These are phyloP conservation scores for Campoplex capitator DNA, from an alignment of 2,888 invertebrate genomes.

Conservation along the genomic window DNA sequence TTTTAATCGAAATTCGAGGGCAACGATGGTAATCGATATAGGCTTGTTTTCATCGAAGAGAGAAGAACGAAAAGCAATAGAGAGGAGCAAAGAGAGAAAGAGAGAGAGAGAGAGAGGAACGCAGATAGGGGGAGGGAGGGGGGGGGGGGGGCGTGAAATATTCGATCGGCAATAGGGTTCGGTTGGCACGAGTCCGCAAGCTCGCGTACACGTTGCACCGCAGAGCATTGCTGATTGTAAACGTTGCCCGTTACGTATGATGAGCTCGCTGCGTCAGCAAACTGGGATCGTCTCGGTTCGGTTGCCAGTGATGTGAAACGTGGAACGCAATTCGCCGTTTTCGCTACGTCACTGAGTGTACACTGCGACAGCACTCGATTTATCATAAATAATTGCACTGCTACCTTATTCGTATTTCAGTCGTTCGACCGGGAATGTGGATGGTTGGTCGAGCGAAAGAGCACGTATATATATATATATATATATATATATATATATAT, in stretches of 20 bases:
- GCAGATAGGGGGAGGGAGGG: neutral
- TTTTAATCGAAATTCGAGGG: conserved; percentile 66
- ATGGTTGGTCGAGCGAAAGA: conserved; percentile 37
- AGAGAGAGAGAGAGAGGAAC: conserved; percentile 4
- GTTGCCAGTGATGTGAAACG: conserved; percentile 56
- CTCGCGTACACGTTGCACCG: conserved; percentile 52
- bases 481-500: too few species aligned
- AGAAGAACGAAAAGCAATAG: conserved; percentile 39
- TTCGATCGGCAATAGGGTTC: conserved; percentile 56
- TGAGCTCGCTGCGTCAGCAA: conserved; percentile 69
- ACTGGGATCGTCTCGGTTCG: conserved; percentile 49
- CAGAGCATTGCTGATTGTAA: conserved; percentile 70
- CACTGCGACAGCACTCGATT: conserved; percentile 74
- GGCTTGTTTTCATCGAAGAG: conserved; percentile 37
- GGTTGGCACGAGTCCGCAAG: conserved; percentile 59
- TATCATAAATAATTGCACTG: conserved; percentile 82
- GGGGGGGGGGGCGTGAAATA: conserved; percentile 57
- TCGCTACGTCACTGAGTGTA: conserved; percentile 66
- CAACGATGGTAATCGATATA: conserved; percentile 63
- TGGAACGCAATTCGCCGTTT: conserved; percentile 60
- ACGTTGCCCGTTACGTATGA: conserved; percentile 68
- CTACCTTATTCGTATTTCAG: conserved; percentile 72
- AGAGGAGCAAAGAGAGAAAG: conserved; percentile 21
- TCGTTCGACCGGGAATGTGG: conserved; percentile 69
- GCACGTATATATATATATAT: conserved; percentile 15